These are phyloP conservation scores for Eledona agricola DNA, from an alignment of 2,888 invertebrate species.

Conservation along the genomic window DNA sequence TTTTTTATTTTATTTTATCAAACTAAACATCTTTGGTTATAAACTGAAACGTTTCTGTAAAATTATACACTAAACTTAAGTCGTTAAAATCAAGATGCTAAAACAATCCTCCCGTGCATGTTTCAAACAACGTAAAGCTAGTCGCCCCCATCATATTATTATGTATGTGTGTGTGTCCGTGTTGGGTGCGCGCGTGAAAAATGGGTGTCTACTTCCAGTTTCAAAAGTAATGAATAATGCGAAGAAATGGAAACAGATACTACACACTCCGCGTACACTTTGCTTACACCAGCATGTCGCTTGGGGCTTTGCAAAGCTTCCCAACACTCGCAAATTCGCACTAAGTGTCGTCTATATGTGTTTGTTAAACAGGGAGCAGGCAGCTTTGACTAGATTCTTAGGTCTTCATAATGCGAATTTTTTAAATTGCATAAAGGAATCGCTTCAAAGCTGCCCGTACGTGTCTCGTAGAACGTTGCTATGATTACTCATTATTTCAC, in stretches of 20 bases:
- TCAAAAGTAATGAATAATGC: constrained; percentile 6
- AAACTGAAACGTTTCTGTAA: constrained; percentile 58
- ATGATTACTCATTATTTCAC: constrained; percentile 15
- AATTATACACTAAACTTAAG: constrained; percentile 58
- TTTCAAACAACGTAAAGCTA: constrained; percentile 40
- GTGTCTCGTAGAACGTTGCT: constrained; percentile 20
- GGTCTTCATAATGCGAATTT: constrained; percentile 3
- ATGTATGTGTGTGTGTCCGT: too few species aligned
- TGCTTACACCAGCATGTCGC: constrained; percentile 39
- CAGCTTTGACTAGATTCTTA: constrained; percentile 23
- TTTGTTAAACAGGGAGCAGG: constrained; percentile 36
- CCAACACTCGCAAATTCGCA: constrained; percentile 40
- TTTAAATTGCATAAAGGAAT: neutral
- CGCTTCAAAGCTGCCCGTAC: constrained; percentile 31
- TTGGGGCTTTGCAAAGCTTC: constrained; percentile 37
- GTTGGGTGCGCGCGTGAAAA: too few species aligned
- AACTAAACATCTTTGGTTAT: constrained; percentile 51
- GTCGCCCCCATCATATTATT: constrained; percentile 11
- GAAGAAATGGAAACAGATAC: constrained; percentile 19
- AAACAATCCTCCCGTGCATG: constrained; percentile 54
- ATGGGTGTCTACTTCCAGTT: constrained; percentile 24
- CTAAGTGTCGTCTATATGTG: constrained; percentile 40
- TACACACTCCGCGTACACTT: constrained; percentile 32
- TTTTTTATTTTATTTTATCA: constrained; percentile 23
- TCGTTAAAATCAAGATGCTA: constrained; percentile 56